Evolutionary conservation across 2,797 vertebrate species (phyloP).

Genomic region (Rhyacichthys aspro): DNA sequence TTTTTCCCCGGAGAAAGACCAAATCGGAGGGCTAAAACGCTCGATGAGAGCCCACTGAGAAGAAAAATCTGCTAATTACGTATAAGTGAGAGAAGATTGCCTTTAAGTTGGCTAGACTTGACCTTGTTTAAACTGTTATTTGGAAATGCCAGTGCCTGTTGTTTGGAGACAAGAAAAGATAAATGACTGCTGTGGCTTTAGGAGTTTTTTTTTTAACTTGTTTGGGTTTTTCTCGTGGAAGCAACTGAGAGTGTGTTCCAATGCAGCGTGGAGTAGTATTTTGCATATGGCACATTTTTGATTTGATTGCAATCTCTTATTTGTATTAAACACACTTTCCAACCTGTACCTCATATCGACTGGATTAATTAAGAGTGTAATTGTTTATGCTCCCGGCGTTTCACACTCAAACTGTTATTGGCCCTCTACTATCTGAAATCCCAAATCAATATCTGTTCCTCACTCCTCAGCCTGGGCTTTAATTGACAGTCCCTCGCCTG

Average conservation of each 20-base stretch:
- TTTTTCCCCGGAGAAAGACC: constrained; percentile 7
- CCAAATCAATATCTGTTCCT: constrained; percentile 64
- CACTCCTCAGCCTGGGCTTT: constrained; percentile 40
- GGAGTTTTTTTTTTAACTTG: constrained; percentile 12
- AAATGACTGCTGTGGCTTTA: constrained; percentile 18
- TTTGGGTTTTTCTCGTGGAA: constrained; percentile 10
- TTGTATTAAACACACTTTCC: background rate
- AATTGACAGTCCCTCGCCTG: constrained; percentile 25
- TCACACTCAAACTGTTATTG: constrained; percentile 46
- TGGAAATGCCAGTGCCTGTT: constrained; percentile 41
- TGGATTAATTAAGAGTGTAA: constrained; percentile 50
- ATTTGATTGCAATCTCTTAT: background rate
- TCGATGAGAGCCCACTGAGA: constrained; percentile 34
- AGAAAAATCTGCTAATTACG: constrained; percentile 36
- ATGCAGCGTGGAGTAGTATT: no score
- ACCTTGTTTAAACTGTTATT: constrained; percentile 50
- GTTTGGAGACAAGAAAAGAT: constrained; percentile 42
- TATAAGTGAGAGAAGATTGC: constrained; percentile 38
- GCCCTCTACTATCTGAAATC: constrained; percentile 46
- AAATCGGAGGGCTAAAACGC: constrained; percentile 6
- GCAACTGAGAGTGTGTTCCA: background rate
- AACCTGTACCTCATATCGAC: constrained; percentile 17
- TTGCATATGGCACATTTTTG: background rate
- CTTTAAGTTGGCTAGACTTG: constrained; percentile 23
- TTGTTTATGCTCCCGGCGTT: constrained; percentile 55